Base-by-base conservation (phyloP, 1,140 invertebrate genomes). In the Cheumatopsyche charites region DNA sequence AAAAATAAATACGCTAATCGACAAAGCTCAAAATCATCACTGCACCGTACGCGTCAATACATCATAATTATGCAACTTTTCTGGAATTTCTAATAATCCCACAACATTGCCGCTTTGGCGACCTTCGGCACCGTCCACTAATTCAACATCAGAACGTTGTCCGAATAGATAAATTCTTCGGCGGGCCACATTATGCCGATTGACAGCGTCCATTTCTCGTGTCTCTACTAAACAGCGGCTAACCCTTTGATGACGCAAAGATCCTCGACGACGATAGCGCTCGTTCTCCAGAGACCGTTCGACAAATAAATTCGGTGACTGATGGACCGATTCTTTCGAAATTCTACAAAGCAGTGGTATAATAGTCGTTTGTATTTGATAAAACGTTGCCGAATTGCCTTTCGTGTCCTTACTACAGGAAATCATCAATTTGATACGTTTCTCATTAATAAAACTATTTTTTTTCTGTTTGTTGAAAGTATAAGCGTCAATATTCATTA, bases 201-300 rank as follows among this genome's bases (percentile, higher is more conserved):
- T 75, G 73, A 75, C 73, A 72, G 70, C 67, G 70, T 75, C 66
- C 47, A 65, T 75, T 58, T 75, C 47, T 72, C 52, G 15, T 55
- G 55, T 19, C 21, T 26, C 55, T 36, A 3, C 29, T n/a, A 21
- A 9, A 25, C 19, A 13, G 55, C 55, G 68, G 41, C 65, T 41
- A 47, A 66, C 69, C 70, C 73, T 75, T 75, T 75, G 73, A 72
- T 55, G 67, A 68, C 25, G 23, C 36, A 29, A 62, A 62, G 63
- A 71, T 71, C 45, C 71, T 36, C 49, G 15, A 6, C 42, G 4
- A 25, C 41, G 25, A 75, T 75, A 69, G 62, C 42, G 42, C 23
- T 36, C 55, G 55, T 21, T 47, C 9, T 17, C 47, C n/a, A 17
- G 7, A 15, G 29, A 36, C 29, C 9, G 29, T 74, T 62, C 65